phyloP scores from a whole-genome alignment of 2,113 vertebrate genomes.

The Xiphorhynchus elegans region DNA sequence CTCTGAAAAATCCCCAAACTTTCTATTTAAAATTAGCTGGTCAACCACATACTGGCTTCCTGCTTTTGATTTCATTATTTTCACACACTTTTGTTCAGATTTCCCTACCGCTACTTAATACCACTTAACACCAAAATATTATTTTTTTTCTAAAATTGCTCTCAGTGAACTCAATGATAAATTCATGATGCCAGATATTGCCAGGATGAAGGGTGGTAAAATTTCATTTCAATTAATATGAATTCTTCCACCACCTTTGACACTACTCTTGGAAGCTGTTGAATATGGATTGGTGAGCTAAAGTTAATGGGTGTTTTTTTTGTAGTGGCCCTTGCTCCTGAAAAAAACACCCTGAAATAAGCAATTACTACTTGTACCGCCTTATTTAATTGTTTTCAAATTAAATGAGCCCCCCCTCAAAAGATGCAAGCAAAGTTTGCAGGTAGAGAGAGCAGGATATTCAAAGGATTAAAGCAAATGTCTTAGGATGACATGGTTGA shows the following conservation, averaged over 20 bases:
- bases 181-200: not conserved
- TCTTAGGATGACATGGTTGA: not conserved
- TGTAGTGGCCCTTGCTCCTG: not conserved
- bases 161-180: not conserved
- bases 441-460: not conserved
- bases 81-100: not conserved
- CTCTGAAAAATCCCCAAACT: slow-evolving; percentile 31
- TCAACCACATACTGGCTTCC: not conserved
- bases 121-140: not conserved
- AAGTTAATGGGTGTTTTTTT: not conserved
- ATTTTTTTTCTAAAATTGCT: not conserved
- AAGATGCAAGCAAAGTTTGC: not conserved
- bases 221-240: not conserved
- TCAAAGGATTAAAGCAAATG: not conserved
- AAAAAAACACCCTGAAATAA: not conserved
- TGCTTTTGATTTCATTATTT: slow-evolving; percentile 32
- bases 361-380: not conserved
- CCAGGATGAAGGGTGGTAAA: not conserved
- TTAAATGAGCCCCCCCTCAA: not conserved
- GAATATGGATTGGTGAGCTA: not conserved
- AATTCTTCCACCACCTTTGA: not conserved
- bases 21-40: slow-evolving; percentile 44
- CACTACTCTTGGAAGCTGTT: not conserved
- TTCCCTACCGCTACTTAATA: not conserved
- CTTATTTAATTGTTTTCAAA: not conserved